phyloP scores from a whole-genome alignment of 2,888 invertebrate genomes.

The Platerodrilus igneus region DNA sequence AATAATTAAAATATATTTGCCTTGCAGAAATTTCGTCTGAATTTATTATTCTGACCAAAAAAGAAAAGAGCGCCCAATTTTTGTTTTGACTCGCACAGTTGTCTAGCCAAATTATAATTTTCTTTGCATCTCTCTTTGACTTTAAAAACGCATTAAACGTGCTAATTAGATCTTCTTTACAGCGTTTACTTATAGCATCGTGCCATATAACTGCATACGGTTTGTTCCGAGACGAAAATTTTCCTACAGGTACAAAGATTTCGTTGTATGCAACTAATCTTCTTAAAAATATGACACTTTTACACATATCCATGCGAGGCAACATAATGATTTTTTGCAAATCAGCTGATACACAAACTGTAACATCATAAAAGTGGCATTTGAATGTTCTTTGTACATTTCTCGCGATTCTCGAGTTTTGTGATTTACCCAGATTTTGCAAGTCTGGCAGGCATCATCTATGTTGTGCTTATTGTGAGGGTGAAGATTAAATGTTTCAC shows the following conservation, averaged over 20 bases:
- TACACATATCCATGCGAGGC: conserved; percentile 13
- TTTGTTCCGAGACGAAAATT: background rate
- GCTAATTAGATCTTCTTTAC: conserved; percentile 12
- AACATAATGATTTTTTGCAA: conserved; percentile 15
- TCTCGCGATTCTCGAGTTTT: conserved; percentile 10
- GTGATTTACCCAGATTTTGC: no score
- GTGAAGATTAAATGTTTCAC: conserved; percentile 16
- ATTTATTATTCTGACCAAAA: conserved; percentile 20
- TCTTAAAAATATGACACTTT: conserved; percentile 10
- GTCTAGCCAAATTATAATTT: conserved; percentile 22
- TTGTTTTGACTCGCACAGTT: conserved; percentile 23
- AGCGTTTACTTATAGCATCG: conserved; percentile 13
- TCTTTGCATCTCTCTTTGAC: conserved; percentile 13
- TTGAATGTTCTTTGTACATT: conserved; percentile 9
- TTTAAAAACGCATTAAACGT: conserved; percentile 16
- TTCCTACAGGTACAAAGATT: conserved; percentile 11
- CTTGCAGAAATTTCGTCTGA: conserved; percentile 7
- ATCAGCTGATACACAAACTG: conserved; percentile 9
- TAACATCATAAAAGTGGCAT: conserved; percentile 2
- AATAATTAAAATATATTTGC: conserved; percentile 24
- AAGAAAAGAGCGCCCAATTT: conserved; percentile 21
- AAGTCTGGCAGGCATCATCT: conserved; percentile 4
- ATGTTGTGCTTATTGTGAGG: no score
- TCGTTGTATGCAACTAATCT: conserved; percentile 12
- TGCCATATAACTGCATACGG: conserved; percentile 20